These are phyloP conservation scores for Dicrostonyx torquatus DNA, from an alignment of 2,797 vertebrate species.

Conservation along the genomic window DNA sequence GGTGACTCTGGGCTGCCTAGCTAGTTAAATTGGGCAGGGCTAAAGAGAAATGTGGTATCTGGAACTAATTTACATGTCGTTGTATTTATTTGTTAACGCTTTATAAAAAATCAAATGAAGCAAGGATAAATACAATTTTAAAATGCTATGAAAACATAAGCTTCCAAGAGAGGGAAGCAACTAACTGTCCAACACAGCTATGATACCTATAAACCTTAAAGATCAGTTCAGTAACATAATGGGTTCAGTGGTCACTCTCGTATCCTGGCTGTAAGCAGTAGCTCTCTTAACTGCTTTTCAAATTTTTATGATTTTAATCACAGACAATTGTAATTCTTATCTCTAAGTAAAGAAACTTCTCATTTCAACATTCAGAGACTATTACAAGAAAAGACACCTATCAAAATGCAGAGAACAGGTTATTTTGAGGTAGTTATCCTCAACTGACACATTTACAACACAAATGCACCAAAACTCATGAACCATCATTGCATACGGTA, in stretches of 20 bases:
- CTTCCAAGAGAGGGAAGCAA: background rate
- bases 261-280: background rate
- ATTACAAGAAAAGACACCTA: background rate
- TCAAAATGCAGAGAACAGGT: background rate
- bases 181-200: background rate
- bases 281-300: background rate
- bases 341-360: background rate
- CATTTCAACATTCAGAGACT: background rate
- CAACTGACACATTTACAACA: background rate
- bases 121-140: background rate
- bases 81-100: background rate
- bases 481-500: background rate
- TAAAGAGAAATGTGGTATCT: background rate
- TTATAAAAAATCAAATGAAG: slow-evolving; percentile 16
- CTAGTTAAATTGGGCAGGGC: background rate
- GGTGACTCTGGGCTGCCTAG: background rate
- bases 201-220: background rate
- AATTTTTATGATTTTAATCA: background rate
- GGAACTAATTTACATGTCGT: background rate
- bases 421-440: fast-evolving
- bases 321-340: background rate
- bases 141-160: slow-evolving; percentile 27
- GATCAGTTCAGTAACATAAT: background rate
- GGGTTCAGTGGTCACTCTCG: too few species aligned
- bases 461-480: background rate